These are phyloP conservation scores for Standfussiana lucernea DNA, from an alignment of 2,888 invertebrate species.

Conservation along the genomic window DNA sequence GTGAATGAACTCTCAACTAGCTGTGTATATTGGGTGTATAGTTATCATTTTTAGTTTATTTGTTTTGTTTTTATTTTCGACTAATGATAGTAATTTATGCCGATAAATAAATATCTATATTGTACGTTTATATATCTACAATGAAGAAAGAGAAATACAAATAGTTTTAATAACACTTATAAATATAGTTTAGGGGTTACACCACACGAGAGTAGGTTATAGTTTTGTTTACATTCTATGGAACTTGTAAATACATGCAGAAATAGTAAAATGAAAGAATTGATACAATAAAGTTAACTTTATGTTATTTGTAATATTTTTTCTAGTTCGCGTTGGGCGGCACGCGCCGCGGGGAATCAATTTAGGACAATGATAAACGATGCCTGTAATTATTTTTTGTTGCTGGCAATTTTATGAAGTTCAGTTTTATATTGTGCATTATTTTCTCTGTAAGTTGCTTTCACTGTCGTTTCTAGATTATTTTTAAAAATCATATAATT, in stretches of 20 bases:
- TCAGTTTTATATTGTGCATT: slow-evolving; percentile 89
- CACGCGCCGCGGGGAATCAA: slow-evolving; percentile 63
- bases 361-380: slow-evolving; percentile 76
- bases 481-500: slow-evolving; percentile 90
- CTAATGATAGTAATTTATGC: slow-evolving; percentile 90
- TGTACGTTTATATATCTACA: slow-evolving; percentile 85
- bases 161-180: slow-evolving; percentile 88
- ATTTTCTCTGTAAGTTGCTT: slow-evolving; percentile 89
- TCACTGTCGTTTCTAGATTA: slow-evolving; percentile 90
- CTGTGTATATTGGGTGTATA: slow-evolving; percentile 90
- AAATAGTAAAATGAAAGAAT: slow-evolving; percentile 87
- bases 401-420: slow-evolving; percentile 83
- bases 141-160: slow-evolving; percentile 88
- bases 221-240: slow-evolving; percentile 89
- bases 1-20: slow-evolving; percentile 85
- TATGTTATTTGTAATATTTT: slow-evolving; percentile 88
- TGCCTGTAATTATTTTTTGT: slow-evolving; percentile 79
- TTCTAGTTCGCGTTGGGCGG: slow-evolving; percentile 80
- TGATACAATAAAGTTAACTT: slow-evolving; percentile 89
- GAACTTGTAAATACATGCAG: slow-evolving; percentile 88
- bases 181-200: slow-evolving; percentile 89
- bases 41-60: slow-evolving; percentile 85
- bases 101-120: slow-evolving; percentile 86
- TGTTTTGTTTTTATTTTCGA: slow-evolving; percentile 86
- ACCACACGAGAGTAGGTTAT: slow-evolving; percentile 86